These are phyloP conservation scores for Epinephelus moara DNA, from an alignment of 2,113 vertebrate species.

Conservation along the genomic window DNA sequence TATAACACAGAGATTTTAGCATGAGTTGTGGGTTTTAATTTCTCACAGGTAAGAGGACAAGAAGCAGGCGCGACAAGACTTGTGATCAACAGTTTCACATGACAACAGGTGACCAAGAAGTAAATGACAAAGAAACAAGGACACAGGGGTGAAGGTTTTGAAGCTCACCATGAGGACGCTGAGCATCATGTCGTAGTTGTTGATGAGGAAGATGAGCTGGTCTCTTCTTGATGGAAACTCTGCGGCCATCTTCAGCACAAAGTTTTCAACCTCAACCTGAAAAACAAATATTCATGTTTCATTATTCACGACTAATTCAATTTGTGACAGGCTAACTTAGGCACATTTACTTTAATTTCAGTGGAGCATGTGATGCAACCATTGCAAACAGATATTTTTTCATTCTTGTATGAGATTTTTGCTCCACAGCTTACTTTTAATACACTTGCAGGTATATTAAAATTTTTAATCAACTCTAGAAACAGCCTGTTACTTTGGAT, in stretches of 20 bases:
- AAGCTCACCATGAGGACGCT: constrained; percentile 90
- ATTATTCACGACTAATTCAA: background rate
- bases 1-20: background rate
- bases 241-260: constrained; percentile 94
- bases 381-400: no score
- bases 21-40: background rate
- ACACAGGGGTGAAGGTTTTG: no score
- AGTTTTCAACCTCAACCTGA: constrained; percentile 94
- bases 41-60: background rate
- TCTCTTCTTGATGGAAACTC: constrained; percentile 94
- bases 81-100: no score
- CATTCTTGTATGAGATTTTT: no score
- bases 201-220: constrained; percentile 96
- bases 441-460: no score
- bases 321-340: background rate
- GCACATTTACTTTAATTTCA: background rate
- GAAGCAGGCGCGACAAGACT: background rate
- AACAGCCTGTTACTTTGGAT: no score
- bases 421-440: no score
- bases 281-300: background rate
- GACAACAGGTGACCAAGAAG: no score
- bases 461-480: no score
- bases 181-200: constrained; percentile 98
- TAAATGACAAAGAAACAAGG: no score
- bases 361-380: background rate